Evolutionary conservation across 92 coral and sea anemone genomes (phyloP).

Genomic region (Heteractis magnifica): DNA sequence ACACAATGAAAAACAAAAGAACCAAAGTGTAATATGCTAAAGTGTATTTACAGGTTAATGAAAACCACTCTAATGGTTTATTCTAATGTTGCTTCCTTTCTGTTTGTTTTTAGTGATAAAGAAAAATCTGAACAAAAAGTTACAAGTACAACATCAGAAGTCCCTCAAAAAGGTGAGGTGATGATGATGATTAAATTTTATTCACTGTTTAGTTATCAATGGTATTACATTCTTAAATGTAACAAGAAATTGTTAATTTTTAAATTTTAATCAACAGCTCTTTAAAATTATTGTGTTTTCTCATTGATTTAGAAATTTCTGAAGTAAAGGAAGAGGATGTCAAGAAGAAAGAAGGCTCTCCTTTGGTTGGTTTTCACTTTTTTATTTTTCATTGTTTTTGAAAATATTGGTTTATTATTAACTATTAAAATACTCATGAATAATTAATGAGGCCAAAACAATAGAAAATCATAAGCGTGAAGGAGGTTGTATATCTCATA

Average conservation of each 20-base stretch:
- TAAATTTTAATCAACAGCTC: neutral
- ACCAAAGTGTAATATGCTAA: too few relatives aligned
- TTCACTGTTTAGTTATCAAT: too few relatives aligned
- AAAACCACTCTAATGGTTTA: too few relatives aligned
- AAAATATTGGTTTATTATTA: neutral
- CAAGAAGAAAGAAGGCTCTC: slow-evolving; percentile 44
- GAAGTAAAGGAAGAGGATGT: slow-evolving; percentile 26
- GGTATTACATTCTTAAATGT: too few relatives aligned
- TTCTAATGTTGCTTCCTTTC: neutral
- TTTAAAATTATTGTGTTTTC: neutral
- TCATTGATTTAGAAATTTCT: neutral
- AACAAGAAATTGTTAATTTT: too few relatives aligned
- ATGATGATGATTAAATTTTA: neutral
- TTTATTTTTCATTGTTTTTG: neutral
- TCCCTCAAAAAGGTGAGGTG: slow-evolving; percentile 12
- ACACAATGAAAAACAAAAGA: too few relatives aligned
- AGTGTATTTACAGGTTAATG: too few relatives aligned
- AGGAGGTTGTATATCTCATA: too few relatives aligned
- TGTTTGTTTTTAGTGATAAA: slow-evolving; percentile 24
- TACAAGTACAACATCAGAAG: slow-evolving; percentile 32
- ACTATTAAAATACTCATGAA: too few relatives aligned
- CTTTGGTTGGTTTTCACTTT: slow-evolving; percentile 40
- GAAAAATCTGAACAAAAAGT: slow-evolving; percentile 42
- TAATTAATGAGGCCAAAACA: too few relatives aligned
- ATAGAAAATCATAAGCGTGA: too few relatives aligned